Evolutionary conservation across 2,888 invertebrate genomes (phyloP).

Genomic region (Stenchaetothrips biformis): DNA sequence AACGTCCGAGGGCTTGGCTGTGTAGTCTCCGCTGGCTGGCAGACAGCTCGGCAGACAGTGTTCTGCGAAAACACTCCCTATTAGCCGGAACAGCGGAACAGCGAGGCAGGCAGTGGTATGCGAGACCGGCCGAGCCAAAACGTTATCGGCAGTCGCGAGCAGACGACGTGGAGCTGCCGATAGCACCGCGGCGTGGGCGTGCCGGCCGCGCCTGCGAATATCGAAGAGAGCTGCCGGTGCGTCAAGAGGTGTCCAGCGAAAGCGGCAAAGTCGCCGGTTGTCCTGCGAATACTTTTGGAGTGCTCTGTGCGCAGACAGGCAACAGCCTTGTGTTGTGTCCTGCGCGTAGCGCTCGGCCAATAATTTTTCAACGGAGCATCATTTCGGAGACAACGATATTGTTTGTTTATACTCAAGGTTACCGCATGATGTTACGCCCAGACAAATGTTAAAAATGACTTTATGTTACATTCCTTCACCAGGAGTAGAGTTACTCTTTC

Average conservation of each 20-base stretch:
- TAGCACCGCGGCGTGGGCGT: neutral
- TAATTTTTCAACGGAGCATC: no score
- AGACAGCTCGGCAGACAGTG: constrained; percentile 12
- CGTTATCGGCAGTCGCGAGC: neutral
- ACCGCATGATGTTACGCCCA: no score
- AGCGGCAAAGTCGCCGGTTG: no score
- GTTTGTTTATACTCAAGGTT: no score
- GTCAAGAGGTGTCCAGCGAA: neutral
- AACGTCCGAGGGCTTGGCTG: neutral
- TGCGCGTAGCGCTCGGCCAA: no score
- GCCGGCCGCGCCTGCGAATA: neutral
- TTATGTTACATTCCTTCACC: no score
- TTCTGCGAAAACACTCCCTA: constrained; percentile 18
- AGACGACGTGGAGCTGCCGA: neutral
- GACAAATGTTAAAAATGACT: no score
- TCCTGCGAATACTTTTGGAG: no score
- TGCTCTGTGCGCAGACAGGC: no score
- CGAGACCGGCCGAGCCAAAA: neutral
- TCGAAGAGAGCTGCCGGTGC: neutral
- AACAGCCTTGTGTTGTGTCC: no score
- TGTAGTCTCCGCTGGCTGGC: neutral
- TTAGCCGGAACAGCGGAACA: constrained; percentile 9
- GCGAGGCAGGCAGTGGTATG: neutral
- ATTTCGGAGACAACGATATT: no score
- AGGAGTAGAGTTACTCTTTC: no score